Percentiles rank a stretch among this genome's conserved stretches.
Conservation (phyloP, 2,888 invertebrate species). For the Blastobasis lacticolella region DNA sequence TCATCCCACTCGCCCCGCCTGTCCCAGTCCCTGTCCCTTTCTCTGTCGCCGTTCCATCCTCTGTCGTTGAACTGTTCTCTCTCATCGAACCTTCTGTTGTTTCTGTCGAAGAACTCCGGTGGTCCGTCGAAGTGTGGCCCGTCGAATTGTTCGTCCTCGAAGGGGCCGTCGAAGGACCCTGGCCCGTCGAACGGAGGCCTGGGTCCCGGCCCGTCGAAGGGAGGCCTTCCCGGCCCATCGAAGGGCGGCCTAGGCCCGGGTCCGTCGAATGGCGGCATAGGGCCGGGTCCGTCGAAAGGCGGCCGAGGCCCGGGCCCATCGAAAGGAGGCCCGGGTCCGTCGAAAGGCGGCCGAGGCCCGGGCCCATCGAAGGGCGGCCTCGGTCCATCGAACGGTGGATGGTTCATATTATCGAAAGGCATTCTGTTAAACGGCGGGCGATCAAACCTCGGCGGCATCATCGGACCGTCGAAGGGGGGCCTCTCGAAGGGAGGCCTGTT, state of each 20-base stretch:
- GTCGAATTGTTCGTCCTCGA: slow-evolving; percentile 31
- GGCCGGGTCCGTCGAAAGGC: slow-evolving; percentile 31
- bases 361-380: slow-evolving; percentile 37
- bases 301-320: slow-evolving; percentile 23
- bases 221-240: slow-evolving; percentile 20
- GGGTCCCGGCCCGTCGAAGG: slow-evolving; percentile 27
- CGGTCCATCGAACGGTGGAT: slow-evolving; percentile 33
- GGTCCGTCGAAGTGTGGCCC: slow-evolving; percentile 36
- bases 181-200: slow-evolving; percentile 40
- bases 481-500: slow-evolving; percentile 37
- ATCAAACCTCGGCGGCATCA: slow-evolving; percentile 34
- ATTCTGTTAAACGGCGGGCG: slow-evolving; percentile 34
- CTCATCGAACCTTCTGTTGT: slow-evolving; percentile 55
- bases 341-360: slow-evolving; percentile 32
- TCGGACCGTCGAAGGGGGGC: slow-evolving; percentile 41
- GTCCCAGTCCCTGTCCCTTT: slow-evolving; percentile 23
- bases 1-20: slow-evolving; percentile 47
- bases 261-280: slow-evolving; percentile 40
- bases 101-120: slow-evolving; percentile 57
- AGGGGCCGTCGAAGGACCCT: slow-evolving; percentile 32
- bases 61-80: slow-evolving; percentile 51
- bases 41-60: slow-evolving; percentile 48
- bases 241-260: slow-evolving; percentile 29
- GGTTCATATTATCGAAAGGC: slow-evolving; percentile 17
- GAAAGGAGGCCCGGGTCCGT: slow-evolving; percentile 18